Conservation (phyloP, 2,113 vertebrate genomes). For the Choloepus hoffmanni region DNA sequence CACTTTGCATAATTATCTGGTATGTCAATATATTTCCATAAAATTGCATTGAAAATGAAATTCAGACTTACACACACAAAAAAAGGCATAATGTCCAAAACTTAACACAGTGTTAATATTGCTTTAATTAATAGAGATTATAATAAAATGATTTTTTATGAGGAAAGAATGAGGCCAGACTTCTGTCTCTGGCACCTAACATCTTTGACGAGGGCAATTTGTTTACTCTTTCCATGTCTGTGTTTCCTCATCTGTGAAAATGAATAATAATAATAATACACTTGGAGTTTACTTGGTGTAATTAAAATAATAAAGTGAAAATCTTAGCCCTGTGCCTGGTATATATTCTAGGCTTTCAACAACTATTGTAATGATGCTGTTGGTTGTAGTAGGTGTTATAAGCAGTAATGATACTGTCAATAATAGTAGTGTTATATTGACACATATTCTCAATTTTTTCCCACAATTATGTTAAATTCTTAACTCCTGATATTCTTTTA, state of each 20-base stretch:
- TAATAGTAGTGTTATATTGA: not conserved
- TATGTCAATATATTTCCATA: no score
- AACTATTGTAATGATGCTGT: not conserved
- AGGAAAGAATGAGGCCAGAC: not conserved
- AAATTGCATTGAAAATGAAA: no score
- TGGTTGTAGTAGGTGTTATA: not conserved
- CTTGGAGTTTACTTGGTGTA: not conserved
- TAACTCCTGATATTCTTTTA: not conserved
- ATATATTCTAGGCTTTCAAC: not conserved
- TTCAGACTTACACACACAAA: no score
- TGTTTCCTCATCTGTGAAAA: conserved; percentile 18
- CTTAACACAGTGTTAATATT: not conserved
- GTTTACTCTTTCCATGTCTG: not conserved
- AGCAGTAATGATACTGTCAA: not conserved
- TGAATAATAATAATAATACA: not conserved
- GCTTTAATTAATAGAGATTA: not conserved
- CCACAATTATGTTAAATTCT: not conserved
- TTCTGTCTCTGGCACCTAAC: not conserved
- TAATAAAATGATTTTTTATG: not conserved
- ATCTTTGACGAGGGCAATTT: not conserved
- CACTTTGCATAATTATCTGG: no score
- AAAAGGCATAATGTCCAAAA: not conserved
- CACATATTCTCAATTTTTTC: not conserved
- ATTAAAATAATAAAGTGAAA: conserved; percentile 23
- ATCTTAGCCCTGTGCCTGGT: not conserved